phyloP scores from a whole-genome alignment of 2,113 vertebrate species.

The Uria lomvia region DNA sequence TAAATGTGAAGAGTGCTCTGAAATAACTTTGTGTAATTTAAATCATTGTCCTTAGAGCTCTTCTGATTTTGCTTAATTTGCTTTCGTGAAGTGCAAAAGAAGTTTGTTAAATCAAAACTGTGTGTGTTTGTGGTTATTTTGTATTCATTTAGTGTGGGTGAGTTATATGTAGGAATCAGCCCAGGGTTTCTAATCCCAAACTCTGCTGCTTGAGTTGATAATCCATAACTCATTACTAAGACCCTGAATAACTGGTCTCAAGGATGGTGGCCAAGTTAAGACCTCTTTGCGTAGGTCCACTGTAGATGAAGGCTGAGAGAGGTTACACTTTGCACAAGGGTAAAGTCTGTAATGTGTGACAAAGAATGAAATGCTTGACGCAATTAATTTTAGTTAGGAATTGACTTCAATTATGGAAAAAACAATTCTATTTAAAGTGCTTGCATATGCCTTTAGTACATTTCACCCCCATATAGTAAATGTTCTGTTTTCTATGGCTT shows the following conservation, averaged over 20 bases:
- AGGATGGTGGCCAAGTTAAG: not conserved
- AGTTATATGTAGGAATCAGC: not conserved
- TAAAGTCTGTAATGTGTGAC: not conserved
- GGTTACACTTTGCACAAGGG: not conserved
- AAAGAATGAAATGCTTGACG: not conserved
- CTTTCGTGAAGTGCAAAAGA: not conserved
- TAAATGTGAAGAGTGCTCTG: not conserved
- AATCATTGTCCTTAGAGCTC: not conserved
- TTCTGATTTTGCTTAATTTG: constrained; percentile 19
- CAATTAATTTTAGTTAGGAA: not conserved
- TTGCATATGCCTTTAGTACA: not conserved
- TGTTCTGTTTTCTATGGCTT: not conserved
- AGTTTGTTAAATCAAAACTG: not conserved
- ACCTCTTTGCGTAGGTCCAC: not conserved
- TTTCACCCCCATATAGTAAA: not conserved
- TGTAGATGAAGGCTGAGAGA: not conserved
- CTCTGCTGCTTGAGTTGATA: not conserved
- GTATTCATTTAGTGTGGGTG: not conserved
- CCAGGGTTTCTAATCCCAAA: not conserved
- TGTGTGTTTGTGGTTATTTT: not conserved
- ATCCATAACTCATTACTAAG: not conserved
- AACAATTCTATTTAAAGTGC: not conserved
- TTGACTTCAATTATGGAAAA: not conserved
- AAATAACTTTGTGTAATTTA: not conserved
- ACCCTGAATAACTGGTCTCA: not conserved